Base-by-base conservation (phyloP, 2,888 invertebrate species). In the Phalera bucephala region DNA sequence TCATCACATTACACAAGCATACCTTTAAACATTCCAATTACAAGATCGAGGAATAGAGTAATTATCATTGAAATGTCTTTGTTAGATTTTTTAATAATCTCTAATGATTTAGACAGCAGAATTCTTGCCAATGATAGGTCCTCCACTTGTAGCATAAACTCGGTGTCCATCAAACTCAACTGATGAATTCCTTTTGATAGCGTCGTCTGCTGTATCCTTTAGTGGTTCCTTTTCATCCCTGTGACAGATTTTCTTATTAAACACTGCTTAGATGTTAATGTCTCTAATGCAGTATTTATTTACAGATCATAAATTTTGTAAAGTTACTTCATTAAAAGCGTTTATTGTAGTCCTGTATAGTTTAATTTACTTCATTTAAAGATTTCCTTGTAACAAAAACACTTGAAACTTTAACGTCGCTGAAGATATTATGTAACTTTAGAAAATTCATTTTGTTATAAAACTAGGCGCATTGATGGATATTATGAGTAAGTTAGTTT, bases 71-170 rank as follows among this genome's bases (percentile, higher is more conserved):
- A 31, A 38, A 36, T 38, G 26, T 45, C 33, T 36, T 33, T 41
- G 32, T 53, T 3, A 22, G 10, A 19, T 15, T 28, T 9, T 13
- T 22, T 20, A 19, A 5, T n/a, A 20, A 25, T n/a, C 5, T 26
- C 9, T 11, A 29, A 15, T 20, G 33, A 27, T 55, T 81, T 91
- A 95, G 61, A 97, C 96, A 34, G 96, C 95, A n/a, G 96, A 96
- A 78, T 96, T 96, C 88, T 96, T 96, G 58, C 96, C 96, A 67
- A 96, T 95, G 61, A 96, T 93, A 60, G 94, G 95, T 40, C 95
- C 95, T 43, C 95, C 95, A 40, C 96, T 94, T 68, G 95, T 95
- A 25, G 96, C 94, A 67, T 95, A 94, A 20, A 95, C 95, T 60
- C 94, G 93, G 65, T 93, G 93, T 2, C 95, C 95, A 64, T 96